Evolutionary conservation across 2,888 invertebrate species (phyloP), one percentile per base, ranked within the genome.

Genomic region (Volucella inanis): DNA sequence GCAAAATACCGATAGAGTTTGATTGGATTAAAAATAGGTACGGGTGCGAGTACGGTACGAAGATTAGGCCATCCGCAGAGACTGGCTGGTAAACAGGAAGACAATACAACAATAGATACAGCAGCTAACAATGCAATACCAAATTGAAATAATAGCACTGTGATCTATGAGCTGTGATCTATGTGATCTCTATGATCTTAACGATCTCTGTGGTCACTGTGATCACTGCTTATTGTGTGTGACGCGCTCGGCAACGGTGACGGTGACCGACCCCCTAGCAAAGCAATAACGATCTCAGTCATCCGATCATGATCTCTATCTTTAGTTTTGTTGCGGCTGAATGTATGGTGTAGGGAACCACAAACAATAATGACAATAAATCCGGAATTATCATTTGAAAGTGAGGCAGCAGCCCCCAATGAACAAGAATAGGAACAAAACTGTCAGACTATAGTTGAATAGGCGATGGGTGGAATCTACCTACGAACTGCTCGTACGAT

Each of bases 381-480:
- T 80, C 75, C 84, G 79, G 84, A 84, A 84, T 84, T 84, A 80
- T 75, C 75, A 84, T 84, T 84, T 75, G 75, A 79, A 84, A 84
- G 80, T 84, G 75, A 75, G 71, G 59, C 79, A 65, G 57, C 57
- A 62, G 64, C n/a, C 15, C 52, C 59, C 72, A 55, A 22, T 8
- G 55, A 12, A n/a, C 39, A 57, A 62, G 54, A 54, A 71, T 55
- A 64, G 39, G 31, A 38, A 14, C 41, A 57, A 43, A 14, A 15
- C 55, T 15, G 55, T 11, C n/a, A n/a, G 54, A 2, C 14, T 12
- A 8, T 15, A 47, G 55, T 55, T 9, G 15, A 18, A 3, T 1
- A 31, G 8, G 8, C n/a, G 18, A 15, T 15, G 18, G 41, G 6
- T 31, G 31, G 31, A 31, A 31, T 54, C 31, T 75, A 75, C 57